A percentile compares a stretch with the other conserved stretches of the same genome.
Conservation (phyloP, 1,140 invertebrate genomes). For the Microvelia longipes region DNA sequence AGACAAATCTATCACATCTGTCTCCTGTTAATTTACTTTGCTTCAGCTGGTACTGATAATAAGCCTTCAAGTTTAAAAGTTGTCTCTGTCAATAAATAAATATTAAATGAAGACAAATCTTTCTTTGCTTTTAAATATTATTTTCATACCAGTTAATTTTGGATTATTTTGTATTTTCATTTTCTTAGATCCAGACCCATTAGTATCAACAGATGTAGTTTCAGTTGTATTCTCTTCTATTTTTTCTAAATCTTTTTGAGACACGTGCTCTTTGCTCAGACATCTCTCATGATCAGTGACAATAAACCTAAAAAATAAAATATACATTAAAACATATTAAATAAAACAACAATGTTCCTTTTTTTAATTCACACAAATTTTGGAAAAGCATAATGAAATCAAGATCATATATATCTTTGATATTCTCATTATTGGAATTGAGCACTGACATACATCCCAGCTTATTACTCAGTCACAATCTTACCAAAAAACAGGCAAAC, state of each 20-base stretch:
- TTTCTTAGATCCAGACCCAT: constrained; percentile 23
- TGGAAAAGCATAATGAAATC: too few relatives aligned
- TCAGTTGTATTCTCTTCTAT: constrained; percentile 24
- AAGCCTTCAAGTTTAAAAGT: too few relatives aligned
- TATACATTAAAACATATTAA: neutral
- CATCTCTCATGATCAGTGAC: constrained; percentile 30
- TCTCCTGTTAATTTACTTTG: too few relatives aligned
- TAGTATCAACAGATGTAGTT: constrained; percentile 24
- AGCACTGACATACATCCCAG: too few relatives aligned
- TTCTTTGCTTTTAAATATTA: constrained; percentile 4
- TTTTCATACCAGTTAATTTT: constrained; percentile 27
- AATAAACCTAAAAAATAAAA: constrained; percentile 23
- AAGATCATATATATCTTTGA: too few relatives aligned
- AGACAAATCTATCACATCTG: too few relatives aligned
- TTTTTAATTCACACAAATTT: too few relatives aligned
- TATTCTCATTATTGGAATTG: too few relatives aligned
- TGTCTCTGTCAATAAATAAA: constrained; percentile 5
- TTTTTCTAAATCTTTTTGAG: constrained; percentile 33
- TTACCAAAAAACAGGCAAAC: too few relatives aligned
- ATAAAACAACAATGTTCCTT: too few relatives aligned
- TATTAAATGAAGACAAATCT: constrained; percentile 12
- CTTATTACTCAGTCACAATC: too few relatives aligned
- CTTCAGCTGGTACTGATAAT: too few relatives aligned
- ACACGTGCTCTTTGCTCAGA: constrained; percentile 29
- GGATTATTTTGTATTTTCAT: constrained; percentile 23